Base-by-base conservation (phyloP, 2,113 vertebrate genomes). In the Pseudorasbora parva region DNA sequence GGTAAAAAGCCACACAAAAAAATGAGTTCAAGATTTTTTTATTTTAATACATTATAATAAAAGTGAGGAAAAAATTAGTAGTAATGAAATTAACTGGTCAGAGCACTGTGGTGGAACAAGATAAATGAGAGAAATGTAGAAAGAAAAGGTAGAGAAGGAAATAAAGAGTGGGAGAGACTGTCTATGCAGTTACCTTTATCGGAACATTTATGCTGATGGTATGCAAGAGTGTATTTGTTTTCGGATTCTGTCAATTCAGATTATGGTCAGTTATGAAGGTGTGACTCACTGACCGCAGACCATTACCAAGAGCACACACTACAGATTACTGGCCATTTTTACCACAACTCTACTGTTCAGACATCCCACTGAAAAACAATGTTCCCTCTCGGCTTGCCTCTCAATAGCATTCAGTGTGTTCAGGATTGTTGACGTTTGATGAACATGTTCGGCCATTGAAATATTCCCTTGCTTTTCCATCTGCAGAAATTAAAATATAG, bases 161-260 rank as follows among this genome's bases (percentile, higher is more conserved):
- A 19, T 54, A 54, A 2, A 54, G 17, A 54, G 17, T 19, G 17
- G 17, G 6, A 8, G 17, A 54, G 51, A 54, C 51, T 51, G 49
- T 17, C 15, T 51, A 19, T 37, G 6, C 33, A 37, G 2, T 51
- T 15, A 51, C 49, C 15, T 54, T 54, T 54, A 54, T 19, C 54
- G 37, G 66, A 60, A 19, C 11, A 12, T 59, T 23, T 33, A 25
- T n/a, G 43, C 10, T n/a, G 43, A 23, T 79, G 41, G 75, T 60
- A 57, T 56, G 23, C 19, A 51, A 15, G 21, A 30, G 49, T 77
- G 12, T 69, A 59, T 85, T 62, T 85, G 78, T 75, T 81, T 84
- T 57, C 41, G 19, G 23, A 66, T 30, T 23, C 71, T 72, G 76
- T 84, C 66, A 79, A 4, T 59, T 84, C 54, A 72, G 54, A 84